Conservation (phyloP, 1,140 invertebrate genomes). For the Pseudomyrmex dendroicus region DNA sequence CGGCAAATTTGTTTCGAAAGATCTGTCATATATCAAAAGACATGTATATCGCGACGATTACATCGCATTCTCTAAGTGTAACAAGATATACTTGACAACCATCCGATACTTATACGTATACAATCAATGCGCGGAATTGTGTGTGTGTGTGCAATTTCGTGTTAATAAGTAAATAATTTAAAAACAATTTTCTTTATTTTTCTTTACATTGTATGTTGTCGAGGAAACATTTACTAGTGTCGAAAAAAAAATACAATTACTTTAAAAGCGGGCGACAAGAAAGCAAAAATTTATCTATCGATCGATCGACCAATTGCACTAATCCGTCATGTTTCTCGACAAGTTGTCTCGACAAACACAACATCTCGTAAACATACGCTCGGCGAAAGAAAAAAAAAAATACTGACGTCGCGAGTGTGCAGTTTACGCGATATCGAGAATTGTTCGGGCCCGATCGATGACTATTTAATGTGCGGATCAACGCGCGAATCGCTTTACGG, state of each 20-base stretch:
- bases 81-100: no score
- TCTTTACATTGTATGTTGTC: no score
- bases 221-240: background rate
- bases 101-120: no score
- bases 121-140: background rate
- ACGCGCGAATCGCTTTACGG: constrained; percentile 17
- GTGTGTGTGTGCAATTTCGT: background rate
- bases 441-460: constrained; percentile 1
- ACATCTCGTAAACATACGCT: background rate
- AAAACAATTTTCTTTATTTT: no score
- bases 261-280: background rate
- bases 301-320: background rate
- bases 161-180: background rate
- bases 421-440: constrained; percentile 1
- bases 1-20: constrained; percentile 4
- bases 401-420: background rate
- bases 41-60: background rate
- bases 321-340: background rate
- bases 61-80: background rate
- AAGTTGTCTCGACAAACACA: background rate
- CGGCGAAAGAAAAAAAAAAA: background rate
- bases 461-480: background rate
- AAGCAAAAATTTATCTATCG: constrained; percentile 24
- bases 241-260: background rate
- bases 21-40: background rate